These are phyloP conservation scores for Ascidia mentula DNA, from an alignment of 23 tunicate species.

Conservation along the genomic window DNA sequence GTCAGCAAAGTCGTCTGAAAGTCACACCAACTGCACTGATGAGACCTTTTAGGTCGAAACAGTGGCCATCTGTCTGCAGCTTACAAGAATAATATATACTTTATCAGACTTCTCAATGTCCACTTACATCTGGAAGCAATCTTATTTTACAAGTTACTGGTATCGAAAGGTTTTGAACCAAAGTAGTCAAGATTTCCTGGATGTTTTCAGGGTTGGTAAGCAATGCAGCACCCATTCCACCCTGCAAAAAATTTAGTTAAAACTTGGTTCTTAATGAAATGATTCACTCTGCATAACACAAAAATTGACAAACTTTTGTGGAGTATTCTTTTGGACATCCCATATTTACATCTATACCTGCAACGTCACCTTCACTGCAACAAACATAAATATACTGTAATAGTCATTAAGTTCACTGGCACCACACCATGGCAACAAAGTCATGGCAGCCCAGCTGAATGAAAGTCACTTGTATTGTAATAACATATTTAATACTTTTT, in stretches of 20 bases:
- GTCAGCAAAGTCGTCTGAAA: too few relatives aligned
- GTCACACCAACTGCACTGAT: too few relatives aligned
- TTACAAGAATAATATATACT: too few relatives aligned
- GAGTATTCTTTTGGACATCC: conserved; percentile 99
- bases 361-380: conserved; percentile 79
- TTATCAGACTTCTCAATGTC: too few relatives aligned
- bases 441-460: too few relatives aligned
- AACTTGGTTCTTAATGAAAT: too few relatives aligned
- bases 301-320: conserved; percentile 66
- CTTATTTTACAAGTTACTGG: conserved; percentile 93
- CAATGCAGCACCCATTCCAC: conserved; percentile 99
- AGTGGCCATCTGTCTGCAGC: too few relatives aligned
- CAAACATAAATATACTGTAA: background rate
- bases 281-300: background rate
- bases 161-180: conserved; percentile 65
- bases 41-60: too few relatives aligned
- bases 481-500: too few relatives aligned
- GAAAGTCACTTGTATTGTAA: too few relatives aligned
- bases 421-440: too few relatives aligned
- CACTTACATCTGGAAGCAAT: conserved; percentile 65
- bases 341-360: conserved; percentile 97
- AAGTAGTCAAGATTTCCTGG: conserved; percentile 61
- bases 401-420: too few relatives aligned
- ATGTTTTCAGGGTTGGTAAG: conserved; percentile 67
- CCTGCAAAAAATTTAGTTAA: conserved; percentile 34